Percentiles rank a stretch among this genome's conserved stretches.
These are phyloP conservation scores for Ethmia dodecea DNA, from an alignment of 2,888 invertebrate genomes.

Conservation along the genomic window DNA sequence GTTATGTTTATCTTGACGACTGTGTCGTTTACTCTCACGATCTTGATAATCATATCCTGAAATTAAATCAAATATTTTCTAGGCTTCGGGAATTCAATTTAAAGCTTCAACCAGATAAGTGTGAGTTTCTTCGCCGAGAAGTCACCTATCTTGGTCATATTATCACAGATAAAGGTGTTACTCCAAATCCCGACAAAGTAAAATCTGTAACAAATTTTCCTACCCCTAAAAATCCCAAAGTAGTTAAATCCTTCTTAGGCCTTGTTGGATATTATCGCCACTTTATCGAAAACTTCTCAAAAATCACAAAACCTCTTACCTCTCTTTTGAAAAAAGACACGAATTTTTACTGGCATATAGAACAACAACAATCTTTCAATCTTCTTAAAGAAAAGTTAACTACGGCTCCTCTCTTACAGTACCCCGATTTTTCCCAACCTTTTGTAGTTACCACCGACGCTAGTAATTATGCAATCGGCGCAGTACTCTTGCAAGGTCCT, in stretches of 20 bases:
- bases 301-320: constrained; percentile 3
- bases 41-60: constrained; percentile 10
- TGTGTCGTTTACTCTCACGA: constrained; percentile 11
- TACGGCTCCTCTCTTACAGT: constrained; percentile 11
- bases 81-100: constrained; percentile 9
- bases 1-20: constrained; percentile 15
- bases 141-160: constrained; percentile 24
- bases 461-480: constrained; percentile 12
- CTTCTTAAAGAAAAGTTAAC: constrained; percentile 6
- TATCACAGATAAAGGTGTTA: constrained; percentile 25
- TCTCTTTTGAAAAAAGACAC: neutral
- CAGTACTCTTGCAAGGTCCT: constrained; percentile 13
- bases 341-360: constrained; percentile 5
- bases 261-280: constrained; percentile 6
- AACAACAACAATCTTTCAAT: constrained; percentile 10
- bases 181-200: constrained; percentile 21
- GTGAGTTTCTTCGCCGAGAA: constrained; percentile 13
- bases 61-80: constrained; percentile 11
- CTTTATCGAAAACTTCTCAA: constrained; percentile 2
- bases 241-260: constrained; percentile 5
- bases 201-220: constrained; percentile 11
- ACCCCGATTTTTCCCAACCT: constrained; percentile 13
- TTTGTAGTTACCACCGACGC: constrained; percentile 18
- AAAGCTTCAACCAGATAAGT: constrained; percentile 15
- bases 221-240: constrained; percentile 1